Evolutionary conservation across 2,888 invertebrate species (phyloP).

Genomic region (Scaptodrosophila latifasciaeformis): DNA sequence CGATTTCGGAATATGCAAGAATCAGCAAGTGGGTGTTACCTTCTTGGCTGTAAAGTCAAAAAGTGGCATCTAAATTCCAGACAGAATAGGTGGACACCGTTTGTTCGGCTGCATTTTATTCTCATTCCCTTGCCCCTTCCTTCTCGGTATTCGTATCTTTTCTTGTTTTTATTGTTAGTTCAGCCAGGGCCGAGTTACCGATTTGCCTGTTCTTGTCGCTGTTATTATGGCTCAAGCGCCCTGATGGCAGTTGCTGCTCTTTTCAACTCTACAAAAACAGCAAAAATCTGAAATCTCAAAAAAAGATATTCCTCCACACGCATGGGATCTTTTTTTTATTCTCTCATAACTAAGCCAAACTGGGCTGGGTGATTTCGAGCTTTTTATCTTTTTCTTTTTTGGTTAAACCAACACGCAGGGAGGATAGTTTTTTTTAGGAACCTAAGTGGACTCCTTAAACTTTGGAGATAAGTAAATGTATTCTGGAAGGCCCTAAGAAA

Average conservation of each 20-base stretch:
- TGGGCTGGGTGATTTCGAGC: too few relatives aligned
- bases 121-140: neutral
- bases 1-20: slow-evolving; percentile 51
- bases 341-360: too few relatives aligned
- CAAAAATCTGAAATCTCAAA: too few relatives aligned
- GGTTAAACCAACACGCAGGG: too few relatives aligned
- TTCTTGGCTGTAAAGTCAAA: slow-evolving; percentile 71
- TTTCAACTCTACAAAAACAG: slow-evolving; percentile 1
- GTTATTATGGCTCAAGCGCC: slow-evolving; percentile 24
- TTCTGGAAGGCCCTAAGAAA: too few relatives aligned
- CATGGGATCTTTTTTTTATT: too few relatives aligned
- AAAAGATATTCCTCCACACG: too few relatives aligned
- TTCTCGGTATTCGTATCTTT: neutral
- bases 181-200: too few relatives aligned
- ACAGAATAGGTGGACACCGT: slow-evolving; percentile 63
- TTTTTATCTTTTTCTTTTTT: too few relatives aligned
- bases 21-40: slow-evolving; percentile 71
- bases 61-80: slow-evolving; percentile 66
- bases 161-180: neutral
- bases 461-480: too few relatives aligned
- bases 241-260: slow-evolving; percentile 1
- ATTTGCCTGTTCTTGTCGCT: slow-evolving; percentile 29
- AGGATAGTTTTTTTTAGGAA: too few relatives aligned
- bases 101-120: slow-evolving; percentile 14
- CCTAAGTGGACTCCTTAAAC: too few relatives aligned